Evolutionary conservation across 2,888 invertebrate species (phyloP).

Genomic region (Seladonia tumulorum): DNA sequence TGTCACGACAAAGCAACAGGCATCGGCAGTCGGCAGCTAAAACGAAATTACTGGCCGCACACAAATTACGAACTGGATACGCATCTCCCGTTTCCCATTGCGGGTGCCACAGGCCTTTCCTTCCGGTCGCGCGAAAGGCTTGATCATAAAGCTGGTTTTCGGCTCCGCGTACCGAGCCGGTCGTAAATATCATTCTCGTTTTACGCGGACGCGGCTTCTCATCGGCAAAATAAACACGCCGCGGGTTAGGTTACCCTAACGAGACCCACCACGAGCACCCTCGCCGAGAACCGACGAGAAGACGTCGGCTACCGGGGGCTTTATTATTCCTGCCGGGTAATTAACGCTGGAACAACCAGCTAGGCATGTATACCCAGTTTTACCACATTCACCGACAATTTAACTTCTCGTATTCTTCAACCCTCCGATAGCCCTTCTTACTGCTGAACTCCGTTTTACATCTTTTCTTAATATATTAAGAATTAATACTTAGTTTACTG

Average conservation of each 20-base stretch:
- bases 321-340: conserved; percentile 66
- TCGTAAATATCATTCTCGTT: conserved; percentile 73
- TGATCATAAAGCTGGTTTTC: conserved; percentile 72
- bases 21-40: conserved; percentile 52
- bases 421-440: neutral
- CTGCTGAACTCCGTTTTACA: neutral
- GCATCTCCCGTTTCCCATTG: conserved; percentile 60
- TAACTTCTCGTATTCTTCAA: neutral
- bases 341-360: conserved; percentile 34
- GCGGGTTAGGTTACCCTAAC: conserved; percentile 67
- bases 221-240: conserved; percentile 71
- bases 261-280: conserved; percentile 44
- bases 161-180: conserved; percentile 52
- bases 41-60: conserved; percentile 68
- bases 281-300: conserved; percentile 29
- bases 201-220: conserved; percentile 72
- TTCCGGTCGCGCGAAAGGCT: conserved; percentile 49
- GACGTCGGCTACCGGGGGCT: conserved; percentile 49
- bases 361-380: neutral
- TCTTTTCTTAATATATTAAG: neutral
- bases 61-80: conserved; percentile 71
- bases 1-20: conserved; percentile 49
- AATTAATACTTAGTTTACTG: no score
- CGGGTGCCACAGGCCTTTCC: conserved; percentile 29
- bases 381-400: neutral